phyloP scores from a whole-genome alignment of 2,797 vertebrate species.

The Leuciscus waleckii region DNA sequence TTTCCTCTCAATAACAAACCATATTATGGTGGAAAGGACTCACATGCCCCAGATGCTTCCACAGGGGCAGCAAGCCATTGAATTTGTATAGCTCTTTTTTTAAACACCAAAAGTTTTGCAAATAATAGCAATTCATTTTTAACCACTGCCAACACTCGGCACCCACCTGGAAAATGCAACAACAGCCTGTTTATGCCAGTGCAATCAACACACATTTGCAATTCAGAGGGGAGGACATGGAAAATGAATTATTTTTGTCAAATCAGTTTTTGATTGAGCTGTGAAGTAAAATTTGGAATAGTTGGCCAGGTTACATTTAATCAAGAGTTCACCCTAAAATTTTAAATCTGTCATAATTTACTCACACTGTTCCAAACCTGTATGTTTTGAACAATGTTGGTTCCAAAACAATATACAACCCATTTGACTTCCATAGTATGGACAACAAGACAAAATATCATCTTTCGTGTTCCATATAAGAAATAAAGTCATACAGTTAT shows the following conservation, averaged over 20 bases:
- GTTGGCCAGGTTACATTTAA: neutral
- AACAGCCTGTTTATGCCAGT: neutral
- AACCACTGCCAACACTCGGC: slow-evolving; percentile 2
- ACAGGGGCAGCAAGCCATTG: slow-evolving; percentile 12
- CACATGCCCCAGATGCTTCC: slow-evolving; percentile 30
- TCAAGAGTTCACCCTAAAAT: neutral
- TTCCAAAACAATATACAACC: neutral
- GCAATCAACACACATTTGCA: slow-evolving; percentile 40
- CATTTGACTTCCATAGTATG: neutral
- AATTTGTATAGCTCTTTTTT: slow-evolving; percentile 46
- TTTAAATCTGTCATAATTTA: neutral
- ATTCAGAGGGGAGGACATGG: slow-evolving; percentile 1
- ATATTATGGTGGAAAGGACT: slow-evolving; percentile 54
- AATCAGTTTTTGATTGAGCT: slow-evolving; percentile 16
- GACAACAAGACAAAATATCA: neutral
- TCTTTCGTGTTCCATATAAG: neutral
- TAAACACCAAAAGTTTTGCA: slow-evolving; percentile 10
- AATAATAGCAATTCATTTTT: slow-evolving; percentile 30
- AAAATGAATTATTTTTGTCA: neutral
- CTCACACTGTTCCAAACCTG: neutral
- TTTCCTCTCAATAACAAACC: slow-evolving; percentile 53
- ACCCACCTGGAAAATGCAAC: slow-evolving; percentile 20
- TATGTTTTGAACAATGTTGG: neutral
- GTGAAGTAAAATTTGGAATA: neutral
- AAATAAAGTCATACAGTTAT: too few relatives aligned